Conservation (phyloP, 2,797 vertebrate species). For the Coccyzus lansbergi region DNA sequence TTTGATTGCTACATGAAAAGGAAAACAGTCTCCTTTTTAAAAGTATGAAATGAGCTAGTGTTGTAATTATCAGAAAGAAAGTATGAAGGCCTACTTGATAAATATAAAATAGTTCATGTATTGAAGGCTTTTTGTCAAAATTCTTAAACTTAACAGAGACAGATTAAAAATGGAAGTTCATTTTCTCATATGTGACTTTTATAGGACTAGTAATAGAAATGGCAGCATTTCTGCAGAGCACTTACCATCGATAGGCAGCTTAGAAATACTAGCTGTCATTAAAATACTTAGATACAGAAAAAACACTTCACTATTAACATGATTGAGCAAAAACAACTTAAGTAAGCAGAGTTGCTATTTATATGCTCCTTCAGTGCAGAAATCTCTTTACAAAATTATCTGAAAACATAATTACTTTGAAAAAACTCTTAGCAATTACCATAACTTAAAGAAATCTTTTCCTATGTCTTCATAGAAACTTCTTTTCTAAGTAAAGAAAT, state of each 20-base stretch:
- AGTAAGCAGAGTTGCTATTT: background rate
- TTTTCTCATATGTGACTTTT: background rate
- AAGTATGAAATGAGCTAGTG: background rate
- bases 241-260: background rate
- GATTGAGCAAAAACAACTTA: background rate
- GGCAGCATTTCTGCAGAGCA: background rate
- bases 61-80: background rate
- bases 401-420: background rate
- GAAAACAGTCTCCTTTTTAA: background rate
- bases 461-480: background rate
- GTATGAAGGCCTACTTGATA: background rate
- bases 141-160: background rate
- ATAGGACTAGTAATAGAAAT: background rate
- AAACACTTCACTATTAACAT: background rate
- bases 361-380: background rate
- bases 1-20: background rate
- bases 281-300: background rate
- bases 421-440: background rate
- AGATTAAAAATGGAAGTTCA: background rate
- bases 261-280: slow-evolving; percentile 13
- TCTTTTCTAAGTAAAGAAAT: background rate
- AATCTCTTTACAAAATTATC: background rate
- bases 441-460: background rate
- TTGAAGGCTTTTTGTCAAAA: background rate
- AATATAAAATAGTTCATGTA: background rate